Base-by-base conservation (phyloP, 2,113 vertebrate species). In the Periophthalmus modestus region DNA sequence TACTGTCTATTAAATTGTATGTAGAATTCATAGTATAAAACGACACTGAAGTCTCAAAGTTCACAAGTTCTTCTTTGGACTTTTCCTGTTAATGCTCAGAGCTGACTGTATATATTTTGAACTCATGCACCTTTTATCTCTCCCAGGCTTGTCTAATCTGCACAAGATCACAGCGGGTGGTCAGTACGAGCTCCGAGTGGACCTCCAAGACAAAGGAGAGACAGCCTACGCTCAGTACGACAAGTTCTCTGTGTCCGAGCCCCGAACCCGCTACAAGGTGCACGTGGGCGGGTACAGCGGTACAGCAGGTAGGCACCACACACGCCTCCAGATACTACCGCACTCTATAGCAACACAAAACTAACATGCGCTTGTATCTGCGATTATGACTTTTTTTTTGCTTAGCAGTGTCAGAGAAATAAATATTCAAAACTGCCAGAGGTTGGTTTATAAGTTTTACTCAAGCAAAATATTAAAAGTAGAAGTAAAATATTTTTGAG, bases 261-360 rank as follows among this genome's bases (percentile, higher is more conserved):
- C 93, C 9, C 96, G 94, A 63, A 95, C 87, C 23, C 94, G 96
- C n/a, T 99, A 96, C 92, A 95, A 93, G 73, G 91, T 99, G 0
- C 94, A 93, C 0, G 95, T 98, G 36, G 97, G 98, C 0, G 96
- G 95, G 3, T 99, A 98, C 94, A 97, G 94, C 0, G 97, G 97
- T 68, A 97, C 95, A 0, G 98, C 98, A 89, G 98, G 98, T 99
- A 89, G 36, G 36, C 18, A 19, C 54, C 14, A 19, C 33, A 69
- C 12, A 13, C n/a, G 11, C 65, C 72, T 36, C n/a, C n/a, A 67
- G 57, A 12, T 6, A 46, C 19, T 21, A 19, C 15, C 10, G 61
- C 28, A 63, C 28, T 62, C 28, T 34, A 2, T 0, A 62, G 6
- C 11, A 28, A 13, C 57, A 11, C 11, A 3, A 11, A 28, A 28